Conservation (phyloP, 2,888 invertebrate genomes). For the Steinernema scapterisci region DNA sequence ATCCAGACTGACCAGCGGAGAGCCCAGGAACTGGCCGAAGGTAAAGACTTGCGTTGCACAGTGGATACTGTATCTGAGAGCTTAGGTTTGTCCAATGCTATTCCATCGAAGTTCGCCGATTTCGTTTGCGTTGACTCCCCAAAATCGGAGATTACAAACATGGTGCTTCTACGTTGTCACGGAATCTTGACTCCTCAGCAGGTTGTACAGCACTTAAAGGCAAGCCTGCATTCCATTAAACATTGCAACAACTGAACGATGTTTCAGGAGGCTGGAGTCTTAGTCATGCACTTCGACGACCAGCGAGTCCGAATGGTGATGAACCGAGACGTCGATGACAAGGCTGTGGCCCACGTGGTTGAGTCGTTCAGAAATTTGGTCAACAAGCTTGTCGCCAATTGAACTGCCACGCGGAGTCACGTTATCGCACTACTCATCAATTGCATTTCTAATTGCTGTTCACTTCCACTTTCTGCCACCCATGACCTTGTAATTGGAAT, state of each 20-base stretch:
- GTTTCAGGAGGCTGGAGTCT: slow-evolving; percentile 48
- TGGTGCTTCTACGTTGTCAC: slow-evolving; percentile 53
- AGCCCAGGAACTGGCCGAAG: slow-evolving; percentile 57
- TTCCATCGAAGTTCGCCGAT: slow-evolving; percentile 7
- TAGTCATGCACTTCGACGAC: slow-evolving; percentile 57
- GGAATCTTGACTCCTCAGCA: slow-evolving; percentile 41
- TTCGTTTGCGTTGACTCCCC: slow-evolving; percentile 26
- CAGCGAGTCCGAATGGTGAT: slow-evolving; percentile 53
- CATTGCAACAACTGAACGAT: slow-evolving; percentile 40
- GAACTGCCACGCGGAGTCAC: neutral
- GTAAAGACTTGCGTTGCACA: slow-evolving; percentile 38
- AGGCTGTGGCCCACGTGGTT: slow-evolving; percentile 39
- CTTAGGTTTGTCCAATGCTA: neutral
- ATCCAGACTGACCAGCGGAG: slow-evolving; percentile 78
- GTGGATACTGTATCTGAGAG: neutral
- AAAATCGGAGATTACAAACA: slow-evolving; percentile 53
- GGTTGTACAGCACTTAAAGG: slow-evolving; percentile 40
- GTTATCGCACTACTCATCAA: no score
- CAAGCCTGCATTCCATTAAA: slow-evolving; percentile 21
- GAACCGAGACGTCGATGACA: slow-evolving; percentile 51
- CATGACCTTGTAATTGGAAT: no score
- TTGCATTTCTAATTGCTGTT: no score
- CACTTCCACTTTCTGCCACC: no score
- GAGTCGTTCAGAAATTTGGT: neutral
- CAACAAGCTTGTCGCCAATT: neutral